A percentile compares a stretch with the other conserved stretches of the same genome.
These are phyloP conservation scores for Crocallis elinguaria DNA, from an alignment of 2,888 invertebrate species.

Conservation along the genomic window DNA sequence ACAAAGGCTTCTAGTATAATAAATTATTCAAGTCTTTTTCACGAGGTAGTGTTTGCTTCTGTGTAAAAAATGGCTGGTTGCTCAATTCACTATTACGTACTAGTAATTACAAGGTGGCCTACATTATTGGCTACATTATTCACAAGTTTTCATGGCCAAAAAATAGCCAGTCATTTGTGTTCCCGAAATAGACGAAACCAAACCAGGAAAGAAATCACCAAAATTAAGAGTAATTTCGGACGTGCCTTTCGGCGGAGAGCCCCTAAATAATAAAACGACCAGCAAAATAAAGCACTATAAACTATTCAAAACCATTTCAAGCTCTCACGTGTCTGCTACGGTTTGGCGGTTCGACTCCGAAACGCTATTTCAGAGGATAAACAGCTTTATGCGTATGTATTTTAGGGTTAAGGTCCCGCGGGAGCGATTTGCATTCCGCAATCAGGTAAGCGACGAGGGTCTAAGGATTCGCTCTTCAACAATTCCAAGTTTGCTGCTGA, in stretches of 20 bases:
- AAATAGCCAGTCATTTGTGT: constrained; percentile 6
- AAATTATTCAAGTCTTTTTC: constrained; percentile 22
- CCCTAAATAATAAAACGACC: constrained; percentile 54
- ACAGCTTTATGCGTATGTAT: constrained; percentile 55
- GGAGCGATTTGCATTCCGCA: constrained; percentile 64
- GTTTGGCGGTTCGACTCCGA: constrained; percentile 47
- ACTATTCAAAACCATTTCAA: constrained; percentile 63
- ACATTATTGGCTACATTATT: constrained; percentile 13
- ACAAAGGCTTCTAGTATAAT: constrained; percentile 19
- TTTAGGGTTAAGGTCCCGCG: constrained; percentile 57
- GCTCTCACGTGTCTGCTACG: constrained; percentile 58
- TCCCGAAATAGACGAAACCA: not conserved
- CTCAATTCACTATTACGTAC: constrained; percentile 18
- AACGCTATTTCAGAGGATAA: constrained; percentile 48
- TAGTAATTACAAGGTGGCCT: constrained; percentile 6
- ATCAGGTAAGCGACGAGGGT: constrained; percentile 69
- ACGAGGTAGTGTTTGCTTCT: constrained; percentile 22
- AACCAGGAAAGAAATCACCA: constrained; percentile 32
- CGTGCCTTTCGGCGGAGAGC: constrained; percentile 39
- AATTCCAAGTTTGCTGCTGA: constrained; percentile 58
- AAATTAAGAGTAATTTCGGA: constrained; percentile 46
- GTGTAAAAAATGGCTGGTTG: constrained; percentile 15
- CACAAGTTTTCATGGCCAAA: not conserved
- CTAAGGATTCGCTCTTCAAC: constrained; percentile 60
- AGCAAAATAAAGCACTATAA: constrained; percentile 61